phyloP scores from a whole-genome alignment of 2,888 invertebrate genomes.

The Tribolium freemani region DNA sequence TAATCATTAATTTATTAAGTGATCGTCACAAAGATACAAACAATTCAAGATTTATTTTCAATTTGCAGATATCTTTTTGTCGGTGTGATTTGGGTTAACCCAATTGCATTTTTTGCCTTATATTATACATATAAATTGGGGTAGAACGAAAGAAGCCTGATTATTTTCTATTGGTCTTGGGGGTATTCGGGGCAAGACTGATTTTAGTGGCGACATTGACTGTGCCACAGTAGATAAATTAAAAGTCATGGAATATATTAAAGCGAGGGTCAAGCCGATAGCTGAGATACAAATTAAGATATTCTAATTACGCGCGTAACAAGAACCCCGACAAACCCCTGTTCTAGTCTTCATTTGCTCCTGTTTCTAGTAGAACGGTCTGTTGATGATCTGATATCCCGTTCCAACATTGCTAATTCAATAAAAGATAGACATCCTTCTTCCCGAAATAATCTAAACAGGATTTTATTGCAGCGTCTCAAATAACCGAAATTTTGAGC shows the following conservation, averaged over 20 bases:
- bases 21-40: too few relatives aligned
- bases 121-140: slow-evolving; percentile 36
- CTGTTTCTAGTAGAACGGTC: slow-evolving; percentile 48
- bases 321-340: slow-evolving; percentile 60
- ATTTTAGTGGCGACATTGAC: slow-evolving; percentile 35
- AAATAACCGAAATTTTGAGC: slow-evolving; percentile 29
- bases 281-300: slow-evolving; percentile 79
- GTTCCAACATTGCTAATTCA: slow-evolving; percentile 50
- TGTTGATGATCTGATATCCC: slow-evolving; percentile 54
- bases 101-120: neutral
- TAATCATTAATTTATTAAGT: too few relatives aligned
- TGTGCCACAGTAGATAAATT: slow-evolving; percentile 57
- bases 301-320: slow-evolving; percentile 73
- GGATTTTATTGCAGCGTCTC: slow-evolving; percentile 14
- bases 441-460: slow-evolving; percentile 40
- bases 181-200: slow-evolving; percentile 10
- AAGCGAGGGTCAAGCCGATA: slow-evolving; percentile 67
- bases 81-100: neutral
- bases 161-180: slow-evolving; percentile 25
- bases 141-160: slow-evolving; percentile 27
- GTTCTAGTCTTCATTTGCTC: slow-evolving; percentile 57
- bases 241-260: slow-evolving; percentile 66
- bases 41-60: too few relatives aligned
- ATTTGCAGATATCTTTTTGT: too few relatives aligned
- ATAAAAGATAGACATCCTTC: slow-evolving; percentile 45